Conservation (phyloP, 2,113 vertebrate species). For the Cricetomys ansorgei region DNA sequence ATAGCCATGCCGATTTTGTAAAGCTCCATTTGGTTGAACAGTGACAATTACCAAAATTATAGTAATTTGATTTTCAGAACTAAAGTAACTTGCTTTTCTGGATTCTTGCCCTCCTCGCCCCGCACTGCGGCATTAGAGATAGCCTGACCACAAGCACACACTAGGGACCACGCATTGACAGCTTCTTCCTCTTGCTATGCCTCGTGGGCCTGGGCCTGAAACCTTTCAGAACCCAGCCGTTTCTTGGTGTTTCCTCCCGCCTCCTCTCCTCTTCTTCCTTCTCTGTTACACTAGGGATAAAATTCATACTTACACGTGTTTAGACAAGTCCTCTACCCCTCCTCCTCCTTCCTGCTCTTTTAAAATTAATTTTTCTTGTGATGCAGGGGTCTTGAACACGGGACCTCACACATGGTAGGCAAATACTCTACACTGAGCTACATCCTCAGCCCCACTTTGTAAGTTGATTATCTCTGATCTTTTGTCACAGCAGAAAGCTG, state of each 20-base stretch:
- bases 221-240: not conserved
- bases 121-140: not conserved
- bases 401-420: not conserved
- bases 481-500: not conserved
- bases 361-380: not conserved
- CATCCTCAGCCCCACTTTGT: not conserved
- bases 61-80: not conserved
- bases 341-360: not conserved
- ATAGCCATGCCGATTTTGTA: not conserved
- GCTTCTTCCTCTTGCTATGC: not conserved
- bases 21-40: not conserved
- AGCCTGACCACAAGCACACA: not conserved
- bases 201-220: not conserved
- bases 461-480: not conserved
- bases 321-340: not conserved
- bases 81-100: not conserved
- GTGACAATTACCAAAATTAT: not conserved
- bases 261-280: not conserved
- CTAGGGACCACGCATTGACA: not conserved
- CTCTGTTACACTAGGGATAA: not conserved
- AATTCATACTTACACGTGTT: not conserved
- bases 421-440: not conserved
- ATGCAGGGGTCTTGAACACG: not conserved
- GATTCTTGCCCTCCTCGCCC: not conserved
- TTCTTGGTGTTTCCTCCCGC: not conserved